Base-by-base conservation (phyloP, 2,797 vertebrate genomes). In the Aeoliscus strigatus region DNA sequence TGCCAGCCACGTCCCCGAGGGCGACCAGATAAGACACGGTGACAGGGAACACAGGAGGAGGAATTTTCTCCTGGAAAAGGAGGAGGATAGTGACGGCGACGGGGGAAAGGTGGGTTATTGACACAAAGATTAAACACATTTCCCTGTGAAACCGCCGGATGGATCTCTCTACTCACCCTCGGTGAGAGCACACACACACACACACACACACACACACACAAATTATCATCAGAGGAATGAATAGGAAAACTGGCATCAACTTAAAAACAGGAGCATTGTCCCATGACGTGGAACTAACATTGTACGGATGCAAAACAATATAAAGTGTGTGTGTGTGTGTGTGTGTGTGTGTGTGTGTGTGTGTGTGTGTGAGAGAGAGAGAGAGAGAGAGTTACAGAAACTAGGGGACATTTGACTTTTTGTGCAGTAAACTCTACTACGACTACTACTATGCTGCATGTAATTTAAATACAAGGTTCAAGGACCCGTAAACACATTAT, bases 81-180 rank as follows among this genome's bases (percentile, higher is more conserved):
- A 65, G 61, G 37, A 38, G 25, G 63, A 51, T 60, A 42, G 41
- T 2, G 27, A 6, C 17, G 16, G 21, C 9, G n/a, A 24, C 12
- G 11, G 18, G 26, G 26, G 18, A 34, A 17, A 2, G 15, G 40
- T n/a, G 37, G 1, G 35, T 27, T 77, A 84, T 81, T 80, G 81
- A 79, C 75, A 74, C 41, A 62, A 50, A 81, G 83, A 86, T 82
- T 71, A 78, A 82, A 71, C 65, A 41, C 60, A 79, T 75, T 53
- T 75, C 54, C 38, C 47, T 60, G 63, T 75, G 72, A 79, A 80
- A 67, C 63, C 31, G n/a, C 44, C 51, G 64, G 48, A 72, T 73
- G 52, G 77, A 73, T 60, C 50, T 60, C 50, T 51, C 59, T 60
- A 39, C 39, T 53, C 43, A 57, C 60, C 53, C 38, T 51, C 40